Evolutionary conservation across 92 coral and sea anemone species (phyloP).

Genomic region (Porites evermanni): DNA sequence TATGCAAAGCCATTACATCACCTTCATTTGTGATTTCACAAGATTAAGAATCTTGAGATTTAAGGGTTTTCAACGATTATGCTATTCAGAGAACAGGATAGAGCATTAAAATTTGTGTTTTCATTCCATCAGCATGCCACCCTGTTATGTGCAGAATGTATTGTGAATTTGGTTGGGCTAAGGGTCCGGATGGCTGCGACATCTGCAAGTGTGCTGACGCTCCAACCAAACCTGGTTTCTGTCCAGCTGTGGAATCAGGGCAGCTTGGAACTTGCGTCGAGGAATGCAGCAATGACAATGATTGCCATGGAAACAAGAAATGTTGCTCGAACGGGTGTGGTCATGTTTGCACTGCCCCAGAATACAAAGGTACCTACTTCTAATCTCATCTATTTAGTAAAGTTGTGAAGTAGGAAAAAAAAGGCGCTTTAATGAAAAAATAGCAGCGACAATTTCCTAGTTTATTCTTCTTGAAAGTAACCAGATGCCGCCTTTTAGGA

Average conservation of each 20-base stretch:
- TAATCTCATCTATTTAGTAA: too few relatives aligned
- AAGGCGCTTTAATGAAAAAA: too few relatives aligned
- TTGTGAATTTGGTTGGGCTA: slow-evolving; percentile 86
- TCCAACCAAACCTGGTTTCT: slow-evolving; percentile 86
- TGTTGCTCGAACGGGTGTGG: slow-evolving; percentile 91
- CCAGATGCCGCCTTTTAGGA: too few relatives aligned
- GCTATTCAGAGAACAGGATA: neutral
- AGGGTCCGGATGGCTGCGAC: slow-evolving; percentile 87
- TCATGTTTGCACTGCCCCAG: slow-evolving; percentile 68
- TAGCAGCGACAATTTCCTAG: too few relatives aligned
- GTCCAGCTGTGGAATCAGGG: slow-evolving; percentile 58
- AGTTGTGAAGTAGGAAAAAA: too few relatives aligned
- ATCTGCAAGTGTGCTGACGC: slow-evolving; percentile 75
- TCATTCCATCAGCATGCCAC: slow-evolving; percentile 61
- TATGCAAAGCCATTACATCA: too few relatives aligned
- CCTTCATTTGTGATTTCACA: too few relatives aligned
- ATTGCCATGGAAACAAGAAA: slow-evolving; percentile 80
- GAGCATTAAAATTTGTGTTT: too few relatives aligned
- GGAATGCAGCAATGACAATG: slow-evolving; percentile 73
- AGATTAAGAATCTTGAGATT: too few relatives aligned
- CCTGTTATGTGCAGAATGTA: slow-evolving; percentile 87
- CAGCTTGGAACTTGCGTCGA: slow-evolving; percentile 47
- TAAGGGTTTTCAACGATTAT: too few relatives aligned
- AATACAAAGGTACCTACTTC: slow-evolving; percentile 63
- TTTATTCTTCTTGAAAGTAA: too few relatives aligned